Evolutionary conservation across 2,888 invertebrate species (phyloP), one percentile per base, ranked within the genome.

Genomic region (Machimus atricapillus): DNA sequence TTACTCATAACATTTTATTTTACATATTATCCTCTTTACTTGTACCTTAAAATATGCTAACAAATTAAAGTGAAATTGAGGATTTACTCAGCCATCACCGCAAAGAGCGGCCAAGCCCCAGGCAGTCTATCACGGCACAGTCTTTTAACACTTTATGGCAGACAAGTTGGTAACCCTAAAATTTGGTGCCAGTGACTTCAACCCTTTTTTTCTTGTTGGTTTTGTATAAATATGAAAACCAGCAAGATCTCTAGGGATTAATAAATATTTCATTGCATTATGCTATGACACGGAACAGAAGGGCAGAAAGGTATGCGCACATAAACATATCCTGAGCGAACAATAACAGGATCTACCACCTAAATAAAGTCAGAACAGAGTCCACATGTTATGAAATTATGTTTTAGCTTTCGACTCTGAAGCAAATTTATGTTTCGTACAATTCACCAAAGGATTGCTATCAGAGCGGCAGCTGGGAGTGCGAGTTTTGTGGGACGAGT

Each of bases 191-290:
- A 85, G 85, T 85, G 74, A 85, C 74, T 85, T 85, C 40, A 66
- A 19, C 43, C 73, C 43, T 46, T 85, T 85, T n/a, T 74, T 85
- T 58, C 37, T 58, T 73, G 40, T 46, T 74, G 85, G 27, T 74
- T 74, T 74, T 74, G 34, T 85, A 85, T 85, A 74, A 85, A 85
- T 85, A 85, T 85, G 85, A 85, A 85, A 85, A 85, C 85, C 85
- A 74, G 12, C 46, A 85, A 85, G 74, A 85, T 85, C 85, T 74
- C 43, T 23, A 31, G 85, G 85, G 85, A 85, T 85, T 85, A 85
- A 85, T 85, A 85, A 85, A 85, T 85, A 85, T 85, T 85, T 85
- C 85, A 85, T 85, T 74, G 85, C 85, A 85, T 74, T 85, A 85
- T 43, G 40, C 85, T 34, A 73, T 85, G 85, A 85, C 85, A 85